A percentile compares a stretch with the other conserved stretches of the same genome.
These are phyloP conservation scores for Luffia ferchaultella DNA, from an alignment of 2,888 invertebrate species.

Conservation along the genomic window DNA sequence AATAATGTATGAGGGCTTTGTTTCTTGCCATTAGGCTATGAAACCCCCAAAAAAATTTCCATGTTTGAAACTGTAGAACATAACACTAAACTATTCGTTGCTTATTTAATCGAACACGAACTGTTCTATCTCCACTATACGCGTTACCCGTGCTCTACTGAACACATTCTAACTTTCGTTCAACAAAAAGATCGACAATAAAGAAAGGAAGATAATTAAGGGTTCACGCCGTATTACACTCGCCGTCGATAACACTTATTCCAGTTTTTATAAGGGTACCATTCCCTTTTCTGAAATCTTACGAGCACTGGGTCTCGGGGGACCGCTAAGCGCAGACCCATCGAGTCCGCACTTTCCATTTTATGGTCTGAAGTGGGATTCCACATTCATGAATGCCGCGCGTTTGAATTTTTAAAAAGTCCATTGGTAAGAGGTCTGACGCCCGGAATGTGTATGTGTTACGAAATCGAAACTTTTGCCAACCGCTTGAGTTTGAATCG, in stretches of 20 bases:
- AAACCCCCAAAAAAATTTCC: no score
- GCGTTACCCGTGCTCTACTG: no score
- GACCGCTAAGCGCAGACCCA: slow-evolving; percentile 13
- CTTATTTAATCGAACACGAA: no score
- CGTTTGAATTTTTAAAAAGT: slow-evolving; percentile 42
- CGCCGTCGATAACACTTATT: neutral
- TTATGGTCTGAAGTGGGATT: slow-evolving; percentile 31
- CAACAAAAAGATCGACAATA: neutral
- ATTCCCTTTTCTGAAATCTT: slow-evolving; percentile 26
- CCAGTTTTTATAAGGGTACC: neutral
- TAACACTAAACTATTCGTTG: no score
- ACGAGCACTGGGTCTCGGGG: slow-evolving; percentile 21
- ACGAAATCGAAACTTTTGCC: neutral
- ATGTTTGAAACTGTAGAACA: no score
- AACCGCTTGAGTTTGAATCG: no score
- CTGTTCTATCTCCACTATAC: no score
- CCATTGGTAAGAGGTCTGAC: slow-evolving; percentile 1
- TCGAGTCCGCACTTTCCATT: slow-evolving; percentile 23
- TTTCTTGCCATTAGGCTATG: no score
- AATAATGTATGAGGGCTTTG: no score
- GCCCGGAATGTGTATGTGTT: slow-evolving; percentile 5
- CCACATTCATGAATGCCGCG: slow-evolving; percentile 37
- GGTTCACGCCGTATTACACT: neutral
- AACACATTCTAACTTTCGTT: no score
- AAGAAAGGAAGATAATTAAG: neutral